phyloP scores from a whole-genome alignment of 2,888 invertebrate species.

The Enchytraeus crypticus region DNA sequence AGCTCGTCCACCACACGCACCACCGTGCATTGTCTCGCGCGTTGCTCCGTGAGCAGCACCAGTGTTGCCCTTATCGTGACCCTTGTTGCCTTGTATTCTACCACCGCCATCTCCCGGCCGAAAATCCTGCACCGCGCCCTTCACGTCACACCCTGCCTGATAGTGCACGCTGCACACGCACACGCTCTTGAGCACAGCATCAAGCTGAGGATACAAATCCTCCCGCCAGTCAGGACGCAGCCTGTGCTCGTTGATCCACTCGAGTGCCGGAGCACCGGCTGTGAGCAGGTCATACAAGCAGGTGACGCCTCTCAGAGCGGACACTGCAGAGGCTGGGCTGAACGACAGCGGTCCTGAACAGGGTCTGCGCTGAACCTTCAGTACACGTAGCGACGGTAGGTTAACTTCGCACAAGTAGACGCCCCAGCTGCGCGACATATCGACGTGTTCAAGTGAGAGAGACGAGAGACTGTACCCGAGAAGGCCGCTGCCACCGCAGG shows the following conservation, averaged over 20 bases:
- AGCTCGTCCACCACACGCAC: no score
- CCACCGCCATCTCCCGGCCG: no score
- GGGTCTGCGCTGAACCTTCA: slow-evolving; percentile 36
- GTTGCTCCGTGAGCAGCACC: no score
- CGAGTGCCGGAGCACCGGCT: slow-evolving; percentile 36
- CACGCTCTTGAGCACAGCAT: slow-evolving; percentile 36
- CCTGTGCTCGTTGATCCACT: slow-evolving; percentile 38
- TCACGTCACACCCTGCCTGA: no score
- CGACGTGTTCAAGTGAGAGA: slow-evolving; percentile 37
- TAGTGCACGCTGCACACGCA: slow-evolving; percentile 32
- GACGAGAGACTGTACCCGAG: slow-evolving; percentile 34
- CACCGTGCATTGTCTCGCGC: no score
- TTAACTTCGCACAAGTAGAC: slow-evolving; percentile 37
- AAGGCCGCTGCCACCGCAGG: slow-evolving; percentile 36
- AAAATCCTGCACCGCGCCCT: no score
- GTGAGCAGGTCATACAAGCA: slow-evolving; percentile 39
- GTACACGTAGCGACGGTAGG: slow-evolving; percentile 34
- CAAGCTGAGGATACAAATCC: slow-evolving; percentile 30
- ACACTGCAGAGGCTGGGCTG: slow-evolving; percentile 8
- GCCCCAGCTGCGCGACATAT: slow-evolving; percentile 43
- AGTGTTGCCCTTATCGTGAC: no score
- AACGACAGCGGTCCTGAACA: slow-evolving; percentile 38
- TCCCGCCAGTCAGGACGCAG: slow-evolving; percentile 33
- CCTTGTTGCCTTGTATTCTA: no score
- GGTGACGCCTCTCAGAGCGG: slow-evolving; percentile 26